Evolutionary conservation across 2,113 vertebrate species (phyloP).

Genomic region (Calyptommatus sinebrachiatus): DNA sequence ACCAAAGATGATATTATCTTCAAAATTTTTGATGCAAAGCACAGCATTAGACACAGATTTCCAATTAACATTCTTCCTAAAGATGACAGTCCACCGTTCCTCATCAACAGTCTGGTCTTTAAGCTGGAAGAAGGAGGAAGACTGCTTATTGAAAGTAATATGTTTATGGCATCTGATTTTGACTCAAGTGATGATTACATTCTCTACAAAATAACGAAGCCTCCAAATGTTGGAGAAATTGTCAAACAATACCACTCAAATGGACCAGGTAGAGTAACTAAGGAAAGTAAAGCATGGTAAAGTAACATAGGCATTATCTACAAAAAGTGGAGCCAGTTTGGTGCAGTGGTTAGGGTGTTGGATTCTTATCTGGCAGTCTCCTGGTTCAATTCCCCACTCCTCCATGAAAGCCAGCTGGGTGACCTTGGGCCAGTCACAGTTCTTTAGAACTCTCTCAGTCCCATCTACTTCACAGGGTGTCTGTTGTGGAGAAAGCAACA

Average conservation of each 20-base stretch:
- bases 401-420: too few species aligned
- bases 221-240: conserved; percentile 53
- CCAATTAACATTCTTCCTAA: conserved; percentile 70
- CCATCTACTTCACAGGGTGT: too few species aligned
- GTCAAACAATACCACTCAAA: conserved; percentile 56
- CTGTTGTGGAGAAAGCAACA: too few species aligned
- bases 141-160: conserved; percentile 52
- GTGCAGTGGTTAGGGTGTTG: too few species aligned
- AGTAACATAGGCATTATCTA: fast-evolving
- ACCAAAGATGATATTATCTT: conserved; percentile 70
- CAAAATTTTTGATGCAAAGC: conserved; percentile 72
- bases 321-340: too few species aligned
- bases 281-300: not conserved
- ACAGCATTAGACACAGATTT: conserved; percentile 72
- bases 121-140: conserved; percentile 67
- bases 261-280: conserved; percentile 48
- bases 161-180: conserved; percentile 67
- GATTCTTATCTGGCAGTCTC: too few species aligned
- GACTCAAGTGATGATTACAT: conserved; percentile 74
- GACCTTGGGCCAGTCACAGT: too few species aligned
- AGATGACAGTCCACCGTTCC: conserved; percentile 70
- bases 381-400: too few species aligned
- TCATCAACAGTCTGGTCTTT: conserved; percentile 69
- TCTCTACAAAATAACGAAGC: conserved; percentile 54
- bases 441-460: too few species aligned